phyloP scores from a whole-genome alignment of 2,797 vertebrate species.

The Gallinago solitaria region DNA sequence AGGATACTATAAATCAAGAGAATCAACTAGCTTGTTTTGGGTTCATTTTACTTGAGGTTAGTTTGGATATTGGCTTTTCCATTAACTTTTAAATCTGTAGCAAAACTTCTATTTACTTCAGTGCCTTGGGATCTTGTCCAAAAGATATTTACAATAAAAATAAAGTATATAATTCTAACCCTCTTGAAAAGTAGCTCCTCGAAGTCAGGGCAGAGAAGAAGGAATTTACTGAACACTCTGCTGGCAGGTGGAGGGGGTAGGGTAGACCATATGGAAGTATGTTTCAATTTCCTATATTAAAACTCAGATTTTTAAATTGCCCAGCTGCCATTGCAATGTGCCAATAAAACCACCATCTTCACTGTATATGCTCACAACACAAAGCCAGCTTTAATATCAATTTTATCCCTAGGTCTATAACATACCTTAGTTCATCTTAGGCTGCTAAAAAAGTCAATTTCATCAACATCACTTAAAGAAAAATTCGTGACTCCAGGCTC shows the following conservation, averaged over 20 bases:
- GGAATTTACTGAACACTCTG: neutral
- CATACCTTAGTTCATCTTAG: neutral
- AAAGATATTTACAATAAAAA: neutral
- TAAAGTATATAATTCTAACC: neutral
- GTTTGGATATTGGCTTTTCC: neutral
- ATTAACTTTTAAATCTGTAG: neutral
- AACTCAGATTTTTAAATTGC: accelerated
- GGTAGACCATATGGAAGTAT: neutral
- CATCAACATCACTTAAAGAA: neutral
- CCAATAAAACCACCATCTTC: neutral
- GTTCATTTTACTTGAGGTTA: neutral
- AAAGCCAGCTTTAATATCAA: neutral
- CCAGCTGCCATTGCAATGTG: neutral
- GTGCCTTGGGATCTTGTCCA: neutral
- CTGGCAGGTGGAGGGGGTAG: neutral
- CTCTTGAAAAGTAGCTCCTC: neutral
- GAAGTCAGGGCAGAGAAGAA: neutral
- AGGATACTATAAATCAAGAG: neutral
- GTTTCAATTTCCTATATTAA: neutral
- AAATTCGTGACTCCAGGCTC: neutral
- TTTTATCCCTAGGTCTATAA: neutral
- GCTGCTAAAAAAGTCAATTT: neutral
- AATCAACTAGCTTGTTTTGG: neutral
- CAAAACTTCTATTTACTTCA: neutral
- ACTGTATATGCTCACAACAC: neutral